Conservation (phyloP, 2,113 vertebrate species). For the Epinephelus cyanopodus region DNA sequence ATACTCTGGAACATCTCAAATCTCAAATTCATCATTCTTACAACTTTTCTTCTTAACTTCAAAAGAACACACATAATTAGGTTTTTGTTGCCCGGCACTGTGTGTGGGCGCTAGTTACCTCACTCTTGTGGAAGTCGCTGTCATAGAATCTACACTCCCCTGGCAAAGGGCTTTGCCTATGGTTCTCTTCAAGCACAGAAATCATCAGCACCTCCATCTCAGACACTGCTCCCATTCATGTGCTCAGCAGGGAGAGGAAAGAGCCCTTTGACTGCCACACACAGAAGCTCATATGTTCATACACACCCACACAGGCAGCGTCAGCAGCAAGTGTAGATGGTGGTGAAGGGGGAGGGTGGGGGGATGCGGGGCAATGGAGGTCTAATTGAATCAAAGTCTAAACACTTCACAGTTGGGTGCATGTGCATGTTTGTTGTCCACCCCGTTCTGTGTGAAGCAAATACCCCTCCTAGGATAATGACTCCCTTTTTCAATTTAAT, state of each 20-base stretch:
- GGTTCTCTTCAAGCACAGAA: conserved; percentile 80
- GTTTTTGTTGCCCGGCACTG: conserved; percentile 45
- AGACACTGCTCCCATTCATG: conserved; percentile 80
- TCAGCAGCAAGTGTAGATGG: conserved; percentile 68
- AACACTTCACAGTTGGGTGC: conserved; percentile 56
- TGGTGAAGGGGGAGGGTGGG: conserved; percentile 27
- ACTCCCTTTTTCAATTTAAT: conserved; percentile 1
- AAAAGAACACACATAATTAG: conserved; percentile 11
- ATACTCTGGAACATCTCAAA: background rate
- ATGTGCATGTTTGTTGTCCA: conserved; percentile 42
- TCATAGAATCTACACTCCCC: conserved; percentile 82
- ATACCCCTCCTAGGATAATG: conserved; percentile 18
- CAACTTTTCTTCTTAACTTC: conserved; percentile 10
- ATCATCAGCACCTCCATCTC: conserved; percentile 83
- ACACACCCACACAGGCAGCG: conserved; percentile 75
- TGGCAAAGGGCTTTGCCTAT: conserved; percentile 75
- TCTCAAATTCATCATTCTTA: background rate
- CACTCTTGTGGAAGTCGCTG: conserved; percentile 79
- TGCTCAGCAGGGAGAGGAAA: conserved; percentile 66
- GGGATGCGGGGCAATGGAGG: conserved; percentile 58
- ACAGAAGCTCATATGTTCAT: conserved; percentile 65
- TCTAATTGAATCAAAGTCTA: conserved; percentile 81
- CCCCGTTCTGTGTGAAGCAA: conserved; percentile 29
- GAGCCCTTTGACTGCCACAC: conserved; percentile 76
- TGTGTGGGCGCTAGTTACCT: conserved; percentile 78